Evolutionary conservation across 2,113 vertebrate species (phyloP), one percentile per base, ranked within the genome.

Genomic region (Odocoileus virginianus): DNA sequence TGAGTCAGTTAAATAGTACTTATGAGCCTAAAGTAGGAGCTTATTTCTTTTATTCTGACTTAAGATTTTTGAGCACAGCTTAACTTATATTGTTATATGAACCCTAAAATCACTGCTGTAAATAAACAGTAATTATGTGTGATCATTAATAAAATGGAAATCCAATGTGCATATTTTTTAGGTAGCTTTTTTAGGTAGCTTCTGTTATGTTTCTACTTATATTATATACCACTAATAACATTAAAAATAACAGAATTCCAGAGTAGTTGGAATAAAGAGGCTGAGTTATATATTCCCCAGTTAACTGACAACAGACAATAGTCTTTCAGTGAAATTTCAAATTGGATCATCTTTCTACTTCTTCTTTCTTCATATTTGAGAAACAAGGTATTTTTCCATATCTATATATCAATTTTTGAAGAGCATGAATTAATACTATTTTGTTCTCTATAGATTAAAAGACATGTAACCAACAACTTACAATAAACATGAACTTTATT

Each of bases 1-100:
- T 81, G 60, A 91, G 52, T 67, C 67, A 64, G 88, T 91, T 91
- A 91, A 94, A 89, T 95, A 93, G 55, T 91, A 47, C 14, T 94
- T 86, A n/a, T 0, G 85, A 40, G 45, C 45, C 64, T 52, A 81
- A 84, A 58, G 23, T 54, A 94, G 16, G 71, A 61, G 52, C 30
- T 95, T 83, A 5, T 91, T 91, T 79, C 55, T 78, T 95, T 90
- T 93, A 45, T 58, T 94, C 16, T 88, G 28, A 85, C 33, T 76
- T 86, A 94, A 82, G 40, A 67, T 96, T 15, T 94, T 94, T 91
- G 93, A 95, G 82, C 23, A 91, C 7, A 89, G 9, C 50, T 45
- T 61, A 61, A 85, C 27, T 90, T 36, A 45, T 13, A 3, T 30
- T 97, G 43, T 90, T 60, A n/a, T 16, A n/a, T 93, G 30, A 95